Conservation (phyloP, 37 sponge, comb jelly and placozoan genomes). For the Ianthella basta region DNA sequence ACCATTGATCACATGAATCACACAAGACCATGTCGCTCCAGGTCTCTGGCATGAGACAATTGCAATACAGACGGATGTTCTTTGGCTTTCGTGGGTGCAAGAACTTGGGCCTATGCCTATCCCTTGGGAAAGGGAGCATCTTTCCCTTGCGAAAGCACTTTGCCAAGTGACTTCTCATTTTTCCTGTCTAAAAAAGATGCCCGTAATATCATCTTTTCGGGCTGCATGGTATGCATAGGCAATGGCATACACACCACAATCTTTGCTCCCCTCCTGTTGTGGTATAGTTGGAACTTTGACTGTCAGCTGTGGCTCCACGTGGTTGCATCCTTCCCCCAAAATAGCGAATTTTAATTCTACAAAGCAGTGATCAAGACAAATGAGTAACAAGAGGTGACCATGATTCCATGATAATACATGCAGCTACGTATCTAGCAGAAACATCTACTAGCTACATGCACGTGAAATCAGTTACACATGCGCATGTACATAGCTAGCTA, state of each 20-base stretch:
- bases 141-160: constrained; percentile 17
- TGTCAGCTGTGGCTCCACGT: background rate
- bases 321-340: background rate
- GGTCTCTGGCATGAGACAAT: constrained; percentile 23
- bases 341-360: too few species aligned
- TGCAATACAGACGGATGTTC: background rate
- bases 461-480: too few species aligned
- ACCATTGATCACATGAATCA: constrained; percentile 24
- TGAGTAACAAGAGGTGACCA: too few species aligned
- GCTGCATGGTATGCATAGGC: constrained; percentile 18
- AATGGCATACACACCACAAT: constrained; percentile 30
- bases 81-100: background rate
- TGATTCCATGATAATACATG: too few species aligned
- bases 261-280: constrained; percentile 6
- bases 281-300: background rate
- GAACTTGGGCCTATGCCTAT: background rate
- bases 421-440: too few species aligned
- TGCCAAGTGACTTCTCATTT: background rate
- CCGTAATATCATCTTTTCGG: background rate
- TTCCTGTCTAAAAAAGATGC: background rate
- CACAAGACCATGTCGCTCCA: constrained; percentile 23
- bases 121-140: constrained; percentile 1
- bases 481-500: too few species aligned
- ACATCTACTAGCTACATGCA: too few species aligned
- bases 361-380: too few species aligned